Percentiles rank a stretch among this genome's conserved stretches.
These are phyloP conservation scores for Phytoseiulus persimilis DNA, from an alignment of 2,888 invertebrate species.

Conservation along the genomic window DNA sequence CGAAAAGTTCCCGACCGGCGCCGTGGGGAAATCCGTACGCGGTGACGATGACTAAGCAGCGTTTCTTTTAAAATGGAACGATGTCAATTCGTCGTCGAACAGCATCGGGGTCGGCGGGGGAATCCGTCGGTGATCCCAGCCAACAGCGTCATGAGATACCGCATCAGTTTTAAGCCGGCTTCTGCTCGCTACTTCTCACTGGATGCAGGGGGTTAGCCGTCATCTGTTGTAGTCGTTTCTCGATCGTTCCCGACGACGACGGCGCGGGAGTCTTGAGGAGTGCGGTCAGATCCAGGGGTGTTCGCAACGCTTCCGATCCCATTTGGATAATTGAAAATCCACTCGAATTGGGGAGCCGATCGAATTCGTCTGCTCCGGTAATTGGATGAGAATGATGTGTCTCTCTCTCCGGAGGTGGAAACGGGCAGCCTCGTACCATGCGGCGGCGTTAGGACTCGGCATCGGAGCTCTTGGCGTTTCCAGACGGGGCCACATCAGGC, in stretches of 20 bases:
- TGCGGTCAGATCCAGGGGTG: too few relatives aligned
- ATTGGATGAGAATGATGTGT: too few relatives aligned
- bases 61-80: background rate
- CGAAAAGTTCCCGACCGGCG: background rate
- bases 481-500: too few relatives aligned
- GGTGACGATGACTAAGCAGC: background rate
- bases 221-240: background rate
- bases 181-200: background rate
- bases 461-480: too few relatives aligned
- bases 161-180: background rate
- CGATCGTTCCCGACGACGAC: background rate
- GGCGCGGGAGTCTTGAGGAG: too few relatives aligned
- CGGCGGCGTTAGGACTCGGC: too few relatives aligned
- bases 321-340: too few relatives aligned
- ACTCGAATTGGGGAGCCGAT: too few relatives aligned
- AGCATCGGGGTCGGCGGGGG: background rate
- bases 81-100: background rate
- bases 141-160: background rate
- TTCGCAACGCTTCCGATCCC: too few relatives aligned
- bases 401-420: too few relatives aligned
- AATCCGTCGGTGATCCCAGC: background rate
- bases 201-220: background rate
- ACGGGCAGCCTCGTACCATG: too few relatives aligned
- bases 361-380: too few relatives aligned
- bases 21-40: background rate